Base-by-base conservation (phyloP, 2,888 invertebrate genomes). In the Drosophila borborema region DNA sequence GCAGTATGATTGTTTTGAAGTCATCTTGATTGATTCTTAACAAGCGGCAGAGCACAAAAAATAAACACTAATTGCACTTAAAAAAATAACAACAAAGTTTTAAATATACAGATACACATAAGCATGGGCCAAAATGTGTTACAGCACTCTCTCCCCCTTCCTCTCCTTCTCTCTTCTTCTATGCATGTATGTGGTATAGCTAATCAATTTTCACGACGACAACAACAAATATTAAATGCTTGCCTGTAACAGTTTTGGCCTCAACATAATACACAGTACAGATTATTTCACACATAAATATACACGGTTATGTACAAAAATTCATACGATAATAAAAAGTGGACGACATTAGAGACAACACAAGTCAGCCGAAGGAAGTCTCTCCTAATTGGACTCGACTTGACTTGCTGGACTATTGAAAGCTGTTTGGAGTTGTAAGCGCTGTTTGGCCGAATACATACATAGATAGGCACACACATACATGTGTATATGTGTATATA, bases 21-120 rank as follows among this genome's bases (percentile, higher is more conserved):
- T 49, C 69, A 48, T 28, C 55, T 55, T 62, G 56, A 31, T 62
- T 62, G 58, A 71, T 38, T 34, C 23, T 46, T 59, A 51, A 63
- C 65, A 75, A 55, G 51, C 58, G 64, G 20, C 54, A 46, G 53
- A 46, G 53, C 46, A 54, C 45, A 66, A 63, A 84, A 62, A 84
- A 62, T 73, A 81, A 72, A 81, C 60, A 62, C 82, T 77, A 81
- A 62, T 64, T 82, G 53, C 54, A 68, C 86, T 90, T 83, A 87
- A 88, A 83, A 87, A 83, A 69, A 83, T 88, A 83, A 85, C 88
- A 89, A 83, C 88, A 83, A 87, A 79, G 46, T 40, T 18, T 14
- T 53, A 43, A 43, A 61, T 51, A 62, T 62, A 62, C 41, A 72
- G 10, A 59, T n/a, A 59, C 36, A 43, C 51, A 64, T 58, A 74